Conservation (phyloP, 2,797 vertebrate species). For the Hippoglossus hippoglossus region DNA sequence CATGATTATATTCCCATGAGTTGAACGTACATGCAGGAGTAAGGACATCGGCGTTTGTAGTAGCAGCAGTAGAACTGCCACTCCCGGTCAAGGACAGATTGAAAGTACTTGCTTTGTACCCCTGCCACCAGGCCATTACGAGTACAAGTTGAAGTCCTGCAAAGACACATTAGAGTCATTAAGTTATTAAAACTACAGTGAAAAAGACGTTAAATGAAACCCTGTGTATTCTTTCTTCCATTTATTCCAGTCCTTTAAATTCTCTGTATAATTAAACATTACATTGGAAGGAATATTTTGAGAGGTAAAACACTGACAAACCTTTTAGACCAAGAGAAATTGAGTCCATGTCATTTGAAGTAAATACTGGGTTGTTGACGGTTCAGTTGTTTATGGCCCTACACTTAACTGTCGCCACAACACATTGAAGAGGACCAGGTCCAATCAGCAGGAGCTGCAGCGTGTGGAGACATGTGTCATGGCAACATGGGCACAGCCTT, state of each 20-base stretch:
- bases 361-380: constrained; percentile 63
- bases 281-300: neutral
- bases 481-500: constrained; percentile 66
- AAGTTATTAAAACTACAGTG: neutral
- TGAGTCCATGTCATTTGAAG: constrained; percentile 4
- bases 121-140: constrained; percentile 96
- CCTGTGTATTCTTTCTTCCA: neutral
- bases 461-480: constrained; percentile 67
- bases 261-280: neutral
- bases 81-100: constrained; percentile 93
- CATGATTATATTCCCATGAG: neutral
- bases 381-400: constrained; percentile 64
- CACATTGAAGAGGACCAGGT: constrained; percentile 50
- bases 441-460: constrained; percentile 47
- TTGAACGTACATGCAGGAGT: constrained; percentile 92
- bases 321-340: neutral
- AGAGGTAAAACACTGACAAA: neutral
- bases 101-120: constrained; percentile 96
- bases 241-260: neutral
- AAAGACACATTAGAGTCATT: constrained; percentile 47
- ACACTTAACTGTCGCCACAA: constrained; percentile 73
- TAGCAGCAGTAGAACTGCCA: constrained; percentile 99
- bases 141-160: constrained; percentile 94
- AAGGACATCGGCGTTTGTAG: constrained; percentile 92
- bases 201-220: too few relatives aligned